Conservation (phyloP, 2,888 invertebrate genomes). For the Coremacera marginata region DNA sequence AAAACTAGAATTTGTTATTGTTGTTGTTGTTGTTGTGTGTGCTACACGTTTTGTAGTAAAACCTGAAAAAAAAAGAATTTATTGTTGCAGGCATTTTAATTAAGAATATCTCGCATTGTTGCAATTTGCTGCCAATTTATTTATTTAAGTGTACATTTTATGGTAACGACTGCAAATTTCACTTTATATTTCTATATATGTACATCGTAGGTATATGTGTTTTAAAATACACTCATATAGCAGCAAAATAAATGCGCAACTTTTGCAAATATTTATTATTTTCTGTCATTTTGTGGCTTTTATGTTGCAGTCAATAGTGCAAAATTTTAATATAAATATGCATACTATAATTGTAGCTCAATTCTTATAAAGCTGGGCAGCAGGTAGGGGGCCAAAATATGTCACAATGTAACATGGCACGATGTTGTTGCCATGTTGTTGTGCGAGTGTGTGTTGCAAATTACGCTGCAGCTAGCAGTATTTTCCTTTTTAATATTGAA, state of each 20-base stretch:
- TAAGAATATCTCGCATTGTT: conserved; percentile 8
- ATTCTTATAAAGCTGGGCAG: too few species aligned
- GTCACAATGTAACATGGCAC: background rate
- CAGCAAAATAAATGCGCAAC: background rate
- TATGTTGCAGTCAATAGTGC: conserved; percentile 17
- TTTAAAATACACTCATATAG: background rate
- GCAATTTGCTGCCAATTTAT: conserved; percentile 12
- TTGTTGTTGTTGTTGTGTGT: background rate
- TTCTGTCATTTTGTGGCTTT: conserved; percentile 13
- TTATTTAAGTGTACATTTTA: background rate
- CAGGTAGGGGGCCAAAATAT: too few species aligned
- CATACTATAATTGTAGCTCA: background rate
- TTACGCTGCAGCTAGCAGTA: background rate
- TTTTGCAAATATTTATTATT: conserved; percentile 15
- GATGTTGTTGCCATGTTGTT: background rate
- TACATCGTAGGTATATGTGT: background rate
- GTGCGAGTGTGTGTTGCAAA: background rate
- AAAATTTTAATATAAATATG: conserved; percentile 13
- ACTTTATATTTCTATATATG: background rate
- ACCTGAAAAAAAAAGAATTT: too few species aligned
- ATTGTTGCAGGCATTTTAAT: conserved; percentile 13
- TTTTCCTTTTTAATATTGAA: background rate
- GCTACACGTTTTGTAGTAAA: background rate
- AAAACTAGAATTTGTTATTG: background rate
- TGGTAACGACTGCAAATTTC: background rate